phyloP scores from a whole-genome alignment of 2,888 invertebrate genomes.

The Mamestra brassicae region DNA sequence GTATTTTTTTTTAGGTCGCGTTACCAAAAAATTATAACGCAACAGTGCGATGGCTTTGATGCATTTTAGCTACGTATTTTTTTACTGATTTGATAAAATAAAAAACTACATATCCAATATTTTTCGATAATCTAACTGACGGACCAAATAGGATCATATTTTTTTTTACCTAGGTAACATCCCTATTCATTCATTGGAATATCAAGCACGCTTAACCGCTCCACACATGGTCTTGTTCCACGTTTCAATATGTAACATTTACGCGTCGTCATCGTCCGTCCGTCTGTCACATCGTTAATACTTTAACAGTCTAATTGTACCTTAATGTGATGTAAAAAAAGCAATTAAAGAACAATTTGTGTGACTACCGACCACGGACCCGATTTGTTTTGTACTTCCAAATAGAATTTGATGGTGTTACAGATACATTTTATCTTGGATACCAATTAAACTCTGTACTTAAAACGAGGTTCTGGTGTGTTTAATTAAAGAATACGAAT shows the following conservation, averaged over 20 bases:
- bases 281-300: constrained; percentile 77
- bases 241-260: constrained; percentile 66
- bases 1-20: too few species aligned
- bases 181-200: not conserved
- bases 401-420: constrained; percentile 47
- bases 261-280: constrained; percentile 70
- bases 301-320: constrained; percentile 73
- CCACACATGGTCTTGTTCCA: constrained; percentile 51
- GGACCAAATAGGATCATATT: too few species aligned
- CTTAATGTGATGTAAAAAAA: constrained; percentile 73
- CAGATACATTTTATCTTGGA: constrained; percentile 22
- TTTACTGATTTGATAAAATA: too few species aligned
- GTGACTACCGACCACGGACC: constrained; percentile 66
- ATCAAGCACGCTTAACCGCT: constrained; percentile 31
- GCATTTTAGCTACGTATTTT: too few species aligned
- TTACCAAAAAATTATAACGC: too few species aligned
- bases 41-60: too few species aligned
- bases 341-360: constrained; percentile 76
- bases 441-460: constrained; percentile 30
- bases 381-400: constrained; percentile 55
- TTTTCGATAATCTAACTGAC: too few species aligned
- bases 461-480: constrained; percentile 19
- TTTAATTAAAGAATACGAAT: constrained; percentile 14
- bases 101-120: too few species aligned
- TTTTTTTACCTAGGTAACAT: too few species aligned